Evolutionary conservation across 2,888 invertebrate genomes (phyloP), one percentile per base, ranked within the genome.

Genomic region (Agonopterix subpropinquella): DNA sequence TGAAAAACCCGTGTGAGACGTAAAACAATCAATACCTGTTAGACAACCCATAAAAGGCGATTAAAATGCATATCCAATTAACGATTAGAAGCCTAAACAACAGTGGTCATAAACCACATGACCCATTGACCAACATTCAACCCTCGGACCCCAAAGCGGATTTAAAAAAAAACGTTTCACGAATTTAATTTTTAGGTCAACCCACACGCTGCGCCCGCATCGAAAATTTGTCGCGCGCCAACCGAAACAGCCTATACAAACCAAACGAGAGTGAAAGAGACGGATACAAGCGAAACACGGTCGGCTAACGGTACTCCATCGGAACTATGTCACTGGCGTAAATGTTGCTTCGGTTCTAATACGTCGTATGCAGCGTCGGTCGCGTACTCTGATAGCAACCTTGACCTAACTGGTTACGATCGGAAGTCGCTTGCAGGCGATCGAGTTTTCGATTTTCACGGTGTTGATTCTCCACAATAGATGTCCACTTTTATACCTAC

Each of bases 251-350:
- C 63, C 53, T 58, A 72, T 69, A 56, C 63, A 53, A 59, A 54
- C 48, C 62, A 61, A 77, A 72, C 78, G 83, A 86, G 87, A 86
- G 85, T 80, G 87, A 87, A 81, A 79, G 84, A 83, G 82, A 82
- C 70, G 71, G 73, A 62, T 64, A 71, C 63, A 70, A 59, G 63
- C 69, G 61, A 78, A 85, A 85, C 76, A 75, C 83, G 84, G 87
- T 78, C 88, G 80, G 59, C 73, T 89, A 89, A 89, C 89, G 89
- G 89, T 86, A 85, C 75, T 59, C 76, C 72, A 73, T 73, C 80
- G 84, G 87, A 89, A 87, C 87, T 89, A 77, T 89, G 89, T 89
- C 88, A 89, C 84, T 86, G 76, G 86, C 86, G 83, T 86, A 81
- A 80, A 82, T 63, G 62, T 58, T 47, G 57, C 62, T 62, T 61